phyloP scores from a whole-genome alignment of 2,888 invertebrate genomes.

The Phortica okadai region DNA sequence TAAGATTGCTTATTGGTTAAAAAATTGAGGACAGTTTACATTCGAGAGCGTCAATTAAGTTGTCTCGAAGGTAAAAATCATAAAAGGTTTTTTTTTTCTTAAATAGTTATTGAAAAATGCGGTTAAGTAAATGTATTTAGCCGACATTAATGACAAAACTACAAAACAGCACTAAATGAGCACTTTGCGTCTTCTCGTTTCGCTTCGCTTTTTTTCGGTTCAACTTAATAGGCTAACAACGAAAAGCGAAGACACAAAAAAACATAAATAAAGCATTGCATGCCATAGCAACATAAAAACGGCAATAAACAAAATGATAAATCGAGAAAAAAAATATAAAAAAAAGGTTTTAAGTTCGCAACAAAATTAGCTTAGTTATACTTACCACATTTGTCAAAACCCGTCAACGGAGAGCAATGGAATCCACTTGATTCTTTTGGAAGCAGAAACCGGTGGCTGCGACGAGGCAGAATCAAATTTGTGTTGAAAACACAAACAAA shows the following conservation, averaged over 20 bases:
- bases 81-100: too few relatives aligned
- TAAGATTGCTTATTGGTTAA: too few relatives aligned
- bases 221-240: background rate
- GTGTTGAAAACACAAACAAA: background rate
- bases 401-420: background rate
- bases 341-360: background rate
- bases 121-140: background rate
- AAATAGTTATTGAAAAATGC: background rate
- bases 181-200: too few relatives aligned
- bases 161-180: too few relatives aligned
- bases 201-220: too few relatives aligned
- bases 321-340: background rate
- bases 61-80: too few relatives aligned
- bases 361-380: background rate
- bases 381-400: constrained; percentile 5
- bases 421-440: background rate
- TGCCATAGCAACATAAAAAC: constrained; percentile 3
- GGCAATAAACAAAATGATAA: background rate
- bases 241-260: background rate
- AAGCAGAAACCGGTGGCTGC: too few relatives aligned
- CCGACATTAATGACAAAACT: background rate
- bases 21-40: too few relatives aligned
- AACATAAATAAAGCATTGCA: background rate
- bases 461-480: background rate
- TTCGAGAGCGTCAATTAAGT: too few relatives aligned